Evolutionary conservation across 2,888 invertebrate species (phyloP).

Genomic region (Phanerotoma sp.): DNA sequence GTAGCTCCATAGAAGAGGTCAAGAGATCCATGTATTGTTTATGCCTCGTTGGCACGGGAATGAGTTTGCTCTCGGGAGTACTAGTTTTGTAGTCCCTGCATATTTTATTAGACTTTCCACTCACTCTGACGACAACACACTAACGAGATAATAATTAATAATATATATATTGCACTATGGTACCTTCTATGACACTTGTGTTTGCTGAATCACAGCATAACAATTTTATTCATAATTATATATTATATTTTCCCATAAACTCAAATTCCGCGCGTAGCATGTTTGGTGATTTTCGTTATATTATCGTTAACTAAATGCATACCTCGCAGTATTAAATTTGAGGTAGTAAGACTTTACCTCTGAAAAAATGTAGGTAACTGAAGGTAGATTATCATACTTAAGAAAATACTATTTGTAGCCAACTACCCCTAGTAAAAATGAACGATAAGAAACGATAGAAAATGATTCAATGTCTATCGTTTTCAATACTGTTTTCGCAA

Average conservation of each 20-base stretch:
- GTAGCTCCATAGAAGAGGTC: conserved; percentile 29
- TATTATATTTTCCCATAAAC: too few species aligned
- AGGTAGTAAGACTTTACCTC: too few species aligned
- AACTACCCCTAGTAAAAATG: too few species aligned
- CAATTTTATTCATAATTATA: background rate
- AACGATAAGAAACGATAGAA: too few species aligned
- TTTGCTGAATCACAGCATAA: background rate
- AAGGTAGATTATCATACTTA: too few species aligned
- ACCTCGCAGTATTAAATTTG: too few species aligned
- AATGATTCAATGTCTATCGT: too few species aligned
- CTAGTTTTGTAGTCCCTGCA: conserved; percentile 36
- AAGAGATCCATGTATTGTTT: conserved; percentile 47
- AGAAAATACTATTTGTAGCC: too few species aligned
- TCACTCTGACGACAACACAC: conserved; percentile 43
- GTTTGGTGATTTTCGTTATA: background rate
- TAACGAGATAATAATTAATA: conserved; percentile 51
- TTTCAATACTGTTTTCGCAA: too few species aligned
- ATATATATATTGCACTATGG: conserved; percentile 41
- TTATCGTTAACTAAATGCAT: too few species aligned
- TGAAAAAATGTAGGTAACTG: too few species aligned
- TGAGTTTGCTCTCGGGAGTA: conserved; percentile 36
- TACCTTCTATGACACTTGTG: background rate
- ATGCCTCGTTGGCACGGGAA: conserved; percentile 39
- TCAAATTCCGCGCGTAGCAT: too few species aligned
- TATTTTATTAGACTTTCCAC: conserved; percentile 41